Evolutionary conservation across 2,888 invertebrate species (phyloP), one percentile per base, ranked within the genome.

Genomic region (Drosophila barbarae): DNA sequence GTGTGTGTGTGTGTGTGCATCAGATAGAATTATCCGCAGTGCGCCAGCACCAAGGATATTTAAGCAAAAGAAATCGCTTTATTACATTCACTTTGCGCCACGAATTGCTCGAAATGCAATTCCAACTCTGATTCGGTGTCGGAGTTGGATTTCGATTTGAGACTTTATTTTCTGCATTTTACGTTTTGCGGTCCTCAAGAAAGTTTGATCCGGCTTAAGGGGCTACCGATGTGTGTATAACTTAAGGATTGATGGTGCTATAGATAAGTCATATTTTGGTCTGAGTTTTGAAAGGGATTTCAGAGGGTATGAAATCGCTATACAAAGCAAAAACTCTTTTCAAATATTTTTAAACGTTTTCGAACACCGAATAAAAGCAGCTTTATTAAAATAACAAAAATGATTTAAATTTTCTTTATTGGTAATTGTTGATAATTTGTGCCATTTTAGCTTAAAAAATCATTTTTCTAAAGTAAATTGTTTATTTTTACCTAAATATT

Each of bases 1-100:
- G 30, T 15, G 26, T 46, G 21, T 30, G 51, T 34, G 30, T 15
- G 26, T 46, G 21, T 30, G 51, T 36, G 69, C 50, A 51, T 51
- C 69, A 55, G 60, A 69, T 69, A 61, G 69, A 69, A 69, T 69
- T 69, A 69, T 69, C 69, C 61, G 69, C 69, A 69, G 54, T 69
- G 69, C 69, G 64, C 64, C 32, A 53, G 44, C 36, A 44, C 44
- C 42, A 13, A 41, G 41, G 60, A 69, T 61, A 69, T 69, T 69
- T 69, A 69, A 69, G 61, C 47, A 55, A 55, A 69, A 61, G 52
- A 60, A 60, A 69, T 69, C 69, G 46, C 61, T 69, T 69, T 69
- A 51, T 69, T 69, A 69, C 61, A 50, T 51, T 50, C 42, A 61
- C 54, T 50, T 56, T 56, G 47, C 49, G 35, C 55, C 49, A 56